Percentiles rank a stretch among this genome's conserved stretches.
These are phyloP conservation scores for Lutjanus campechanus DNA, from an alignment of 2,797 vertebrate species.

Conservation along the genomic window DNA sequence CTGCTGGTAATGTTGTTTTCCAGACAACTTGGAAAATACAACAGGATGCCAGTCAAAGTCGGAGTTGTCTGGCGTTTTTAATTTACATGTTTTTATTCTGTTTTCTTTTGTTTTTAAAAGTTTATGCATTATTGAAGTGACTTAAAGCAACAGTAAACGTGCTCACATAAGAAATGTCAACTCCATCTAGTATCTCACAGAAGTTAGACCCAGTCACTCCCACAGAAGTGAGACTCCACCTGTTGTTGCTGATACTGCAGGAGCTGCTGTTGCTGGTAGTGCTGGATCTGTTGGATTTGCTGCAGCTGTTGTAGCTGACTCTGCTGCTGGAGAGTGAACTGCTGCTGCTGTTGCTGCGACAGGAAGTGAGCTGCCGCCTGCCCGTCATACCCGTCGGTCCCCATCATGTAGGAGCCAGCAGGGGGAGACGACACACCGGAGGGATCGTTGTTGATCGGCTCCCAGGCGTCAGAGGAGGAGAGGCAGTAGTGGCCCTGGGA, in stretches of 20 bases:
- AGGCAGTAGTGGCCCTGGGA: slow-evolving; percentile 99
- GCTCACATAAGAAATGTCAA: slow-evolving; percentile 3
- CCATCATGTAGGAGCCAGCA: slow-evolving; percentile 90
- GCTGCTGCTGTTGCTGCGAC: slow-evolving; percentile 89
- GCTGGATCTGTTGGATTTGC: slow-evolving; percentile 90
- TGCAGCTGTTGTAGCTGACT: slow-evolving; percentile 89
- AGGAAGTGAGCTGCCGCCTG: slow-evolving; percentile 89
- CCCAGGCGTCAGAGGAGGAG: slow-evolving; percentile 97
- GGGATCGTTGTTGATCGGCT: slow-evolving; percentile 93
- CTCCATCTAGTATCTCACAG: slow-evolving; percentile 2
- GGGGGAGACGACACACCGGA: slow-evolving; percentile 94
- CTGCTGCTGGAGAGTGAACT: slow-evolving; percentile 87
- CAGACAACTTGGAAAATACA: too few species aligned
- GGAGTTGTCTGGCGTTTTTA: too few species aligned
- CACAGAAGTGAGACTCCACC: slow-evolving; percentile 49
- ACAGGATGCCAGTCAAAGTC: too few species aligned
- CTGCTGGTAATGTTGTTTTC: too few species aligned
- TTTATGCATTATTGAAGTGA: slow-evolving; percentile 13
- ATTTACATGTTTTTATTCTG: too few species aligned
- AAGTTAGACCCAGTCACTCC: neutral
- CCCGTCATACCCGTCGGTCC: slow-evolving; percentile 90
- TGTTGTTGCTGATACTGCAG: slow-evolving; percentile 89
- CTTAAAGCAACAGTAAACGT: slow-evolving; percentile 9
- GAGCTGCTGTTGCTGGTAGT: slow-evolving; percentile 90
- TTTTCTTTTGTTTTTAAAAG: neutral